These are phyloP conservation scores for Schizopygopsis pylzovi DNA, from an alignment of 2,797 vertebrate genomes.

Conservation along the genomic window DNA sequence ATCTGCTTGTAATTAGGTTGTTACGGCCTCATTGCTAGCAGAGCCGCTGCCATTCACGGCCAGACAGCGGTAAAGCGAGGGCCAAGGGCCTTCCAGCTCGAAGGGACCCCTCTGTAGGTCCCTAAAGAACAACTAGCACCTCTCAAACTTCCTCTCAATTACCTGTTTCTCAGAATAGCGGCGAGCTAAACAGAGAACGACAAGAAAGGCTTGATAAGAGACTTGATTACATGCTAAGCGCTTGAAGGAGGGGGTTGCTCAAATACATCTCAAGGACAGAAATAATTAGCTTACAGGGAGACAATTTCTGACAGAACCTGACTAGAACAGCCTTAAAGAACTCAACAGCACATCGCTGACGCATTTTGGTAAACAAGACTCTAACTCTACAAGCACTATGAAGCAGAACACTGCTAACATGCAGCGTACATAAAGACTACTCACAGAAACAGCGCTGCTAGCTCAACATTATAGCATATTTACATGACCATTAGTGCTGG, in stretches of 20 bases:
- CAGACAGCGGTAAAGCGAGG: slow-evolving; percentile 74
- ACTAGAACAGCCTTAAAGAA: slow-evolving; percentile 42
- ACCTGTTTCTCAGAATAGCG: slow-evolving; percentile 35
- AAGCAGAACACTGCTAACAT: slow-evolving; percentile 25
- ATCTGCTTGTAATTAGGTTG: slow-evolving; percentile 84
- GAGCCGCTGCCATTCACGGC: slow-evolving; percentile 76
- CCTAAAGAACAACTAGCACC: slow-evolving; percentile 25
- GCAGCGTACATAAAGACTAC: not conserved
- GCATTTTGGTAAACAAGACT: slow-evolving; percentile 27
- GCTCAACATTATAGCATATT: not conserved
- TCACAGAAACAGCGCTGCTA: not conserved
- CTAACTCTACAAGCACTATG: not conserved
- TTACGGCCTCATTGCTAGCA: slow-evolving; percentile 79
- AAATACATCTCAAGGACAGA: slow-evolving; percentile 54
- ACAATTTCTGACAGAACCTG: slow-evolving; percentile 53
- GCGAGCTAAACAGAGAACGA: slow-evolving; percentile 15
- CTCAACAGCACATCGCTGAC: slow-evolving; percentile 29
- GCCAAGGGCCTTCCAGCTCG: slow-evolving; percentile 22
- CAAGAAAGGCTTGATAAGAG: slow-evolving; percentile 38
- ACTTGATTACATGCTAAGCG: slow-evolving; percentile 41
- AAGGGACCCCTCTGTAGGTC: slow-evolving; percentile 11
- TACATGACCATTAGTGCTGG: not conserved
- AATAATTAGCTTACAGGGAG: slow-evolving; percentile 58
- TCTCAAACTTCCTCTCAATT: slow-evolving; percentile 52
- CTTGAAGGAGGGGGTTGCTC: slow-evolving; percentile 42